These are phyloP conservation scores for Macrosiphum euphorbiae DNA, from an alignment of 2,888 invertebrate genomes.

Conservation along the genomic window DNA sequence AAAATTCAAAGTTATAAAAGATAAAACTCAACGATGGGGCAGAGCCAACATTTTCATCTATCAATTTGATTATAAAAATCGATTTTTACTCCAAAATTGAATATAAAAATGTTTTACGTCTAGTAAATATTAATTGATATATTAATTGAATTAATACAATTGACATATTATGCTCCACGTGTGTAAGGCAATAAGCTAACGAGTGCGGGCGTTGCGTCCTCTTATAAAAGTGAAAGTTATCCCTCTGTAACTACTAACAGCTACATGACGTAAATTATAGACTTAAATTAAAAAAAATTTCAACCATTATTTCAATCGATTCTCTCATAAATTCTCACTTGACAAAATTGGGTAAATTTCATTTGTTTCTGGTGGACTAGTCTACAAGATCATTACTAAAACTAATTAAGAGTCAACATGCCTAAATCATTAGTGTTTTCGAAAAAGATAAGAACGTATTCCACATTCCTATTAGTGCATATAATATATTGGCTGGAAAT, in stretches of 20 bases:
- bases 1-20: neutral
- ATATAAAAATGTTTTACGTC: neutral
- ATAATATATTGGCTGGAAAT: neutral
- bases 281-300: neutral
- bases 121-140: neutral
- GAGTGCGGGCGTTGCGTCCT: neutral
- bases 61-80: neutral
- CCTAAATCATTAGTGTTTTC: constrained; percentile 10
- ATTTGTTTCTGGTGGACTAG: neutral
- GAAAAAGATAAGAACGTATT: constrained; percentile 17
- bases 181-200: neutral
- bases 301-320: neutral
- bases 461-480: neutral
- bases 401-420: constrained; percentile 42
- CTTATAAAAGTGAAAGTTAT: constrained; percentile 37
- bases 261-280: neutral
- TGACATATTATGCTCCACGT: neutral
- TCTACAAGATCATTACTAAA: constrained; percentile 5
- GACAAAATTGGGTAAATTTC: neutral
- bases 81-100: neutral
- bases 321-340: neutral
- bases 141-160: neutral
- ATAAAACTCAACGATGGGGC: neutral
- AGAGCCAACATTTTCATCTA: neutral
- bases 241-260: neutral